Evolutionary conservation across 1,140 invertebrate genomes (phyloP), one percentile per base, ranked within the genome.

Genomic region (Eufriesea mexicana): DNA sequence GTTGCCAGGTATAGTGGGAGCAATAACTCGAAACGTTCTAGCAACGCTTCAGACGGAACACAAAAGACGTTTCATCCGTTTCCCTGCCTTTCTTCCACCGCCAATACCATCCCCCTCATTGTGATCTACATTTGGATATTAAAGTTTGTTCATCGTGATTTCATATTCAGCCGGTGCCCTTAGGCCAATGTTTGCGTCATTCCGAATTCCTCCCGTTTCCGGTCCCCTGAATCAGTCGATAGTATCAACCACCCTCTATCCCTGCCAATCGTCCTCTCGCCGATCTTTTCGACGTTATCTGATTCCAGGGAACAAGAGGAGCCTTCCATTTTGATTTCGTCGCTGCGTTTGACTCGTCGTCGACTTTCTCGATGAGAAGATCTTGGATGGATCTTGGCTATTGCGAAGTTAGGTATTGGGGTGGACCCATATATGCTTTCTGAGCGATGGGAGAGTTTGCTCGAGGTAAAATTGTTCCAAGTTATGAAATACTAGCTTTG

Each of bases 131-230:
- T 89, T 89, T 89, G 79, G 87, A 89, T 89, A 89, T 89, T 89
- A 89, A 89, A 89, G 88, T 89, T 89, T 89, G 83, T 84, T 89
- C 85, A 76, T 80, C 75, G 85, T 80, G 83, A 86, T 88, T 89
- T 89, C 77, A 89, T 87, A 86, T 87, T 87, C 85, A 83, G 79
- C 28, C 54, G 59, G 85, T 68, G 88, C 85, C 83, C 83, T 72
- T 79, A 71, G 75, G 85, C 82, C 83, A 89, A 89, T 89, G 88
- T 89, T 89, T 89, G 87, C 82, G 28, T 80, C 76, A 88, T 89
- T 87, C 54, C 54, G 83, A 72, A 86, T 84, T 88, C 86, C 79
- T 57, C 66, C 73, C 61, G 12, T 47, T 62, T 18, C 49, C n/a
- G 61, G 35, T 78, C 45, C 72, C 12, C 35, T 20, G 64, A 80